A percentile compares a stretch with the other conserved stretches of the same genome.
Conservation (phyloP, 2,113 vertebrate genomes). For the Chloebia gouldiae region DNA sequence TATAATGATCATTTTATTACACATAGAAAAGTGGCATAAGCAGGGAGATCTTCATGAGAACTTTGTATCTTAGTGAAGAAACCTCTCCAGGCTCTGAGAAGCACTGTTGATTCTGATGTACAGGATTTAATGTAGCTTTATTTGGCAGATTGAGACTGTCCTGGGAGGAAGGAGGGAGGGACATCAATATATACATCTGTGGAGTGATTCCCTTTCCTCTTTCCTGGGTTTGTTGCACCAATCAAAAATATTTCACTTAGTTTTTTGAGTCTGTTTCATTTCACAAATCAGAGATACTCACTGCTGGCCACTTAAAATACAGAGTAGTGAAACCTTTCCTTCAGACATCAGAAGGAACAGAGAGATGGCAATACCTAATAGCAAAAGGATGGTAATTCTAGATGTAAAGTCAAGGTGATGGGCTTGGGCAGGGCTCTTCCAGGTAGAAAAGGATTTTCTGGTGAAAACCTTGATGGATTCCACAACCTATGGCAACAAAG, state of each 20-base stretch:
- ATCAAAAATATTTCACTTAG: neutral
- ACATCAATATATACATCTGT: fast-evolving
- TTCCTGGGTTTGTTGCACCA: neutral
- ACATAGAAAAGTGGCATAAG: conserved; percentile 20
- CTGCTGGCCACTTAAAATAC: neutral
- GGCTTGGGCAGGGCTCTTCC: neutral
- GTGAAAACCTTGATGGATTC: neutral
- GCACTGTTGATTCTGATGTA: neutral
- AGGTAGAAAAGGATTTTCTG: neutral
- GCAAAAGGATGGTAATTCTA: neutral
- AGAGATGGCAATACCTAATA: neutral
- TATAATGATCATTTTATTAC: conserved; percentile 34
- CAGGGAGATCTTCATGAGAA: conserved; percentile 25
- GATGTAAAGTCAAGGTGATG: neutral
- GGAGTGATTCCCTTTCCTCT: neutral
- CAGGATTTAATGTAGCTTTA: conserved; percentile 6
- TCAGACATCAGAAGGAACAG: neutral
- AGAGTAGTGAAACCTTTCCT: neutral
- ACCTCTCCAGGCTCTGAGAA: neutral
- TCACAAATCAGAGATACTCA: neutral
- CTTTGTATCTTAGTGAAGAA: neutral
- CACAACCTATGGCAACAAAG: neutral
- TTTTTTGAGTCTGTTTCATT: neutral
- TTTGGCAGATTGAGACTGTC: conserved; percentile 24
- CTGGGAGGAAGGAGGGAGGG: neutral